Conservation (phyloP, 2,113 vertebrate genomes). For the Triplophysa rosa region DNA sequence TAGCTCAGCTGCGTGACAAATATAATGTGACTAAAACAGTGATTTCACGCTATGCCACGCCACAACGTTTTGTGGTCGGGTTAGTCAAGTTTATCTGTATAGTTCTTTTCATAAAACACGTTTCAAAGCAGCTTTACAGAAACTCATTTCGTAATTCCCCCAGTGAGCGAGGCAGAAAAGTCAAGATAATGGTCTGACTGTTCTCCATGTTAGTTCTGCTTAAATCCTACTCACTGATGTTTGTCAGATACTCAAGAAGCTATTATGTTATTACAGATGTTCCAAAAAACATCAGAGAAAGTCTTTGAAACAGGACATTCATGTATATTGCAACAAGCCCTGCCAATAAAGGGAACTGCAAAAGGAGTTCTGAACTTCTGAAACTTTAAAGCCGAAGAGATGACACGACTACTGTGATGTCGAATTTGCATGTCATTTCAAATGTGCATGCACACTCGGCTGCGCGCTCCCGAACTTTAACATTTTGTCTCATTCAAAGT, state of each 20-base stretch:
- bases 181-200: background rate
- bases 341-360: constrained; percentile 8
- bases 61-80: too few species aligned
- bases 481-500: constrained; percentile 44
- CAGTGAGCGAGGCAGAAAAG: too few species aligned
- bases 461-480: constrained; percentile 33
- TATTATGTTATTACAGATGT: constrained; percentile 22
- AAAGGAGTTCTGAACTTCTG: constrained; percentile 4
- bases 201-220: constrained; percentile 5
- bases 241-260: constrained; percentile 1
- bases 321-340: constrained; percentile 3
- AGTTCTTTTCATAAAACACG: too few species aligned
- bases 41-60: too few species aligned
- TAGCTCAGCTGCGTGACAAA: too few species aligned
- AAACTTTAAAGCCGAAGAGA: constrained; percentile 16
- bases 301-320: constrained; percentile 5
- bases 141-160: too few species aligned
- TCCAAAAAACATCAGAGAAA: background rate
- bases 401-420: constrained; percentile 1
- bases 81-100: too few species aligned
- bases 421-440: constrained; percentile 37
- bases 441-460: background rate
- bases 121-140: too few species aligned
- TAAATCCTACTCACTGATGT: background rate
- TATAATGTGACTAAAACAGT: too few species aligned